Percentiles rank a stretch among this genome's conserved stretches.
Conservation (phyloP, 2,888 invertebrate genomes). For the Zele albiditarsus region DNA sequence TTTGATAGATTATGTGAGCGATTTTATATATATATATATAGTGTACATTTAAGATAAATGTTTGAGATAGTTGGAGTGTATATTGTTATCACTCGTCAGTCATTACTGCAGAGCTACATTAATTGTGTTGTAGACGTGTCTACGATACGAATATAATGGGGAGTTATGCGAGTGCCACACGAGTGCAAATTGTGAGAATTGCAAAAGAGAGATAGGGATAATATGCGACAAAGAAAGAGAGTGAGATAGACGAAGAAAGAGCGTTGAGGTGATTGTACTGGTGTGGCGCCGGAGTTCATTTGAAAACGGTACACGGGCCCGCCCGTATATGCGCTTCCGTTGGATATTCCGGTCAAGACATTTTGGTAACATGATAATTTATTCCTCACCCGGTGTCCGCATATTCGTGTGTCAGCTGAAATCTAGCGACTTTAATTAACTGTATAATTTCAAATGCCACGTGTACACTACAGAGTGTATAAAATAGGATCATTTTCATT, state of each 20-base stretch:
- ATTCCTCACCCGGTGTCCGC: slow-evolving; percentile 30
- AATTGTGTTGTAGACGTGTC: not conserved
- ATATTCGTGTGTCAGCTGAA: slow-evolving; percentile 6
- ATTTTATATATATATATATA: not conserved
- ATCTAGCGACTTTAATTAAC: not conserved
- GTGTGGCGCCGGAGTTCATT: slow-evolving; percentile 31
- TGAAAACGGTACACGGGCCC: slow-evolving; percentile 38
- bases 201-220: not conserved
- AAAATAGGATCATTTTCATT: not conserved
- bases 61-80: not conserved
- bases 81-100: not conserved
- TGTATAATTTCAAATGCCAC: not conserved
- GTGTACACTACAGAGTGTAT: not conserved
- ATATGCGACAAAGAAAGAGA: not conserved
- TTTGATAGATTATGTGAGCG: not conserved
- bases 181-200: not conserved
- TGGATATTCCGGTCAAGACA: slow-evolving; percentile 38
- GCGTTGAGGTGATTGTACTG: slow-evolving; percentile 22
- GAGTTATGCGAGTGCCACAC: not conserved
- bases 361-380: slow-evolving; percentile 32
- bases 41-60: not conserved
- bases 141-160: not conserved
- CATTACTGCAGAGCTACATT: not conserved
- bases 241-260: not conserved
- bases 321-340: slow-evolving; percentile 46